Evolutionary conservation across 2,797 vertebrate genomes (phyloP).

Genomic region (Florisuga fusca): DNA sequence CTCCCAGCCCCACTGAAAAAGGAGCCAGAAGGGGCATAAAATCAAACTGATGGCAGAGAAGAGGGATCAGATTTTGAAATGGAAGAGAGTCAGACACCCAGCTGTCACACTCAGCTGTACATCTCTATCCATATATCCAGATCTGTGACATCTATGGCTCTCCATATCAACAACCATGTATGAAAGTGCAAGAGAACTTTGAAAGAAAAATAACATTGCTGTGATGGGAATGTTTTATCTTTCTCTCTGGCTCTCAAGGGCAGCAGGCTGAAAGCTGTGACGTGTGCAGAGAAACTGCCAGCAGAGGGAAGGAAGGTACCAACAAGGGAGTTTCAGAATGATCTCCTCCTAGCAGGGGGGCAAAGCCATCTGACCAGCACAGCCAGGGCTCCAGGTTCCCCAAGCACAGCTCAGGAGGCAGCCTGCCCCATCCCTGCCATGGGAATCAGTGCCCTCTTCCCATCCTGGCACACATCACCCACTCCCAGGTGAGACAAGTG

Average conservation of each 20-base stretch:
- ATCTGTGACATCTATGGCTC: constrained; percentile 4
- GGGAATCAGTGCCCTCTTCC: neutral
- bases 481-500: accelerated
- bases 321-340: neutral
- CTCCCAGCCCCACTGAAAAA: neutral
- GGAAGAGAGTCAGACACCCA: neutral
- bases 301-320: constrained; percentile 49
- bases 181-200: neutral
- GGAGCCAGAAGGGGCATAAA: neutral
- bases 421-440: accelerated
- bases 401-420: neutral
- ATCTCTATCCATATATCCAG: constrained; percentile 25
- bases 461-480: accelerated
- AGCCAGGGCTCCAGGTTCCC: neutral
- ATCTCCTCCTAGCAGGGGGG: neutral
- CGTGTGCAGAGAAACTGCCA: constrained; percentile 29
- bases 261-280: constrained; percentile 33
- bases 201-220: neutral
- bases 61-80: neutral
- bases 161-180: neutral
- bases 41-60: neutral
- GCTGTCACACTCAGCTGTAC: constrained; percentile 7
- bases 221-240: constrained; percentile 48
- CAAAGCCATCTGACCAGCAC: neutral
- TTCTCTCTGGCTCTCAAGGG: constrained; percentile 21